A percentile compares a stretch with the other conserved stretches of the same genome.
Evolutionary conservation across 2,797 vertebrate species (phyloP).

Genomic region (Sebastes cheni): DNA sequence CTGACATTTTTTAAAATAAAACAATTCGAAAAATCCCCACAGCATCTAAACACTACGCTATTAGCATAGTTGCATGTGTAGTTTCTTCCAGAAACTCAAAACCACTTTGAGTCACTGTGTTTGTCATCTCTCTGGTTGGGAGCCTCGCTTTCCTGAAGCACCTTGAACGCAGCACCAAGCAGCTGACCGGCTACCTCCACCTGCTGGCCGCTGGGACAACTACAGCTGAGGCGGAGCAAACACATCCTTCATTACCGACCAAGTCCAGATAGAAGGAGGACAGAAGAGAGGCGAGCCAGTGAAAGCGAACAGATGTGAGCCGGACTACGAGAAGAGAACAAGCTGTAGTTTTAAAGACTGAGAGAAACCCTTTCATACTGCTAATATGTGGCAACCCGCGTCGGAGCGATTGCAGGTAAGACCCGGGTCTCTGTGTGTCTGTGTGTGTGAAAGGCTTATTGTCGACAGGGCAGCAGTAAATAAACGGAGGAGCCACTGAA

Average conservation of each 20-base stretch:
- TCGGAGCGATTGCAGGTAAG: conserved; percentile 96
- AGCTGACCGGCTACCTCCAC: conserved; percentile 42
- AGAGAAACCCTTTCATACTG: conserved; percentile 60
- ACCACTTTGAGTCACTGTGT: neutral
- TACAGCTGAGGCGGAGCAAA: conserved; percentile 86
- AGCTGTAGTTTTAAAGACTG: conserved; percentile 61
- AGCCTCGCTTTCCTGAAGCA: conserved; percentile 9
- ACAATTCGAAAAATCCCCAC: neutral
- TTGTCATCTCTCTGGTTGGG: neutral
- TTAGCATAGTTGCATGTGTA: neutral
- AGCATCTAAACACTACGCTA: neutral
- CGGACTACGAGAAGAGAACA: conserved; percentile 70
- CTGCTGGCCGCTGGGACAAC: conserved; percentile 54
- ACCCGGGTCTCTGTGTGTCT: neutral
- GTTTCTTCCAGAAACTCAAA: neutral
- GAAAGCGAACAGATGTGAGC: conserved; percentile 82
- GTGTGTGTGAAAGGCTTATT: neutral
- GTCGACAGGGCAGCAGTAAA: conserved; percentile 26
- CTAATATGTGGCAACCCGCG: conserved; percentile 96
- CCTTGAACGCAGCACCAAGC: conserved; percentile 51
- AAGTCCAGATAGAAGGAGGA: conserved; percentile 62
- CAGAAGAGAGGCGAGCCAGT: conserved; percentile 60
- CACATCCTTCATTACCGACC: conserved; percentile 67
- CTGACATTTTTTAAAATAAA: neutral
- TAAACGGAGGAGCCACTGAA: conserved; percentile 2